Percentiles rank a stretch among this genome's conserved stretches.
Conservation (phyloP, 2,888 invertebrate genomes). For the Marasmarcha lunaedactyla region DNA sequence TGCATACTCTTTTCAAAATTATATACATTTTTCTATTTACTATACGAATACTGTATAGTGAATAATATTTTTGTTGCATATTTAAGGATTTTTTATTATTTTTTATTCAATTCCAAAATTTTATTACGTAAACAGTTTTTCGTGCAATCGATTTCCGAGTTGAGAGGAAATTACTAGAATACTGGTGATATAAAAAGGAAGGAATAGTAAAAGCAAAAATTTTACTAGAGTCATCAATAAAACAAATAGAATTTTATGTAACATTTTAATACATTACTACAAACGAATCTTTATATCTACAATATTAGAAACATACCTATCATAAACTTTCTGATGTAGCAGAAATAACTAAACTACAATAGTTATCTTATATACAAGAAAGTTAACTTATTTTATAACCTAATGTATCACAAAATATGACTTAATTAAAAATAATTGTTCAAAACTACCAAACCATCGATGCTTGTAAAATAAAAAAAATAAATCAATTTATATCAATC, state of each 20-base stretch:
- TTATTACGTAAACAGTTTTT: no score
- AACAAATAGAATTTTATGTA: slow-evolving; percentile 25
- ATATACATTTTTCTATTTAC: no score
- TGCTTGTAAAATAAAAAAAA: no score
- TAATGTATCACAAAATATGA: slow-evolving; percentile 59
- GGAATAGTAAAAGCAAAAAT: background rate
- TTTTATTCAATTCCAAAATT: no score
- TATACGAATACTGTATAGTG: no score
- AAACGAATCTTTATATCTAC: slow-evolving; percentile 30
- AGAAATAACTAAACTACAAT: slow-evolving; percentile 1
- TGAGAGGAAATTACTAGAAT: no score
- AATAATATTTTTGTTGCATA: no score
- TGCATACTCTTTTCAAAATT: no score
- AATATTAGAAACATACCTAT: slow-evolving; percentile 12
- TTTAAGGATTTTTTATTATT: no score
- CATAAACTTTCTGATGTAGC: background rate
- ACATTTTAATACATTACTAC: slow-evolving; percentile 30
- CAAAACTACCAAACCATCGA: slow-evolving; percentile 11
- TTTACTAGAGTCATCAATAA: slow-evolving; percentile 9
- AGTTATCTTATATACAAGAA: slow-evolving; percentile 5
- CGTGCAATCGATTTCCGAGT: no score
- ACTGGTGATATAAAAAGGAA: no score
- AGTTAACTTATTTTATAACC: slow-evolving; percentile 25
- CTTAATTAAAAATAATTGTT: slow-evolving; percentile 27
- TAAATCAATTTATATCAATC: no score